Conservation (phyloP, 2,797 vertebrate genomes). For the Paramormyrops hopkinsi region DNA sequence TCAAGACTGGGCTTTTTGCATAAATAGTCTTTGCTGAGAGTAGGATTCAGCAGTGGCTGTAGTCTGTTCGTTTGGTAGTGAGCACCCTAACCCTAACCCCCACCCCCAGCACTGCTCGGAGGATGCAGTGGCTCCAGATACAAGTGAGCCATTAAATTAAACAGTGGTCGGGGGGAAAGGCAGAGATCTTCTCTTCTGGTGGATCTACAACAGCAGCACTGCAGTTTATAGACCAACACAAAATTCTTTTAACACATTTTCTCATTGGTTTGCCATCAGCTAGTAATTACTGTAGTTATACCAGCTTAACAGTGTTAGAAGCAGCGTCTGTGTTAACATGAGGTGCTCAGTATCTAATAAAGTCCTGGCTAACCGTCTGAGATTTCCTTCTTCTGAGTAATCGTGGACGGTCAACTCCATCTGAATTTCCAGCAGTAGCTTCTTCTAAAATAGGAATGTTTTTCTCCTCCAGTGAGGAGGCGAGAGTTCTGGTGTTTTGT, state of each 20-base stretch:
- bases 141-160: background rate
- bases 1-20: background rate
- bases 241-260: background rate
- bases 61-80: background rate
- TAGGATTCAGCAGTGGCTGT: background rate
- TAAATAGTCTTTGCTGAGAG: background rate
- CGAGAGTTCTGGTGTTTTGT: background rate
- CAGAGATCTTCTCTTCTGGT: background rate
- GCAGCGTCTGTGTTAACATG: background rate
- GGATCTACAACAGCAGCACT: background rate
- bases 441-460: background rate
- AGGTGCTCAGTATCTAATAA: background rate
- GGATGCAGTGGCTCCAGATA: background rate
- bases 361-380: background rate
- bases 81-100: background rate
- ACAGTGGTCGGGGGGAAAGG: background rate
- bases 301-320: background rate
- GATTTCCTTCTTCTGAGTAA: background rate
- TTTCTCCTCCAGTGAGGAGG: background rate
- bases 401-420: background rate
- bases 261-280: background rate
- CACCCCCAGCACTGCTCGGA: background rate
- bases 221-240: background rate
- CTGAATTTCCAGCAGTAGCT: background rate
- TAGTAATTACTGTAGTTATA: background rate